A percentile compares a stretch with the other conserved stretches of the same genome.
Evolutionary conservation across 1,140 invertebrate species (phyloP).

Genomic region (Orius insidiosus): DNA sequence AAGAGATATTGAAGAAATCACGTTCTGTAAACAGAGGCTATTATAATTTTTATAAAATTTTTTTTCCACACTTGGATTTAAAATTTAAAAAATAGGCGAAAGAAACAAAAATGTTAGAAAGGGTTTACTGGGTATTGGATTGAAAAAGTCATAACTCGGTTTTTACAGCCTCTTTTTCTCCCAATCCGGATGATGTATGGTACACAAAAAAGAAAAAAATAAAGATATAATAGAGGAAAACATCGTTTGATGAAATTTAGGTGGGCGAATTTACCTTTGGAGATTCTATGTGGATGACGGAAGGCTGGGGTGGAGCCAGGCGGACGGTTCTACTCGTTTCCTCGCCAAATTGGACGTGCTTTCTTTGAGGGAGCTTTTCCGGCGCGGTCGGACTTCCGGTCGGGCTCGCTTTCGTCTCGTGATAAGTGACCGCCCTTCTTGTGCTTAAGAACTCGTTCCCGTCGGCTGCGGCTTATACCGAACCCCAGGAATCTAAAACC

Average conservation of each 20-base stretch:
- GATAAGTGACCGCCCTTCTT: slow-evolving; percentile 18
- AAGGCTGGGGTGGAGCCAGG: slow-evolving; percentile 2
- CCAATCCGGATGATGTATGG: no score
- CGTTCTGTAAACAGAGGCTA: no score
- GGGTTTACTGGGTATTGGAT: no score
- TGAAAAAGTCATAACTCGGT: no score
- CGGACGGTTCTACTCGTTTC: not conserved
- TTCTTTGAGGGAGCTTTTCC: slow-evolving; percentile 9
- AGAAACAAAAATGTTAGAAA: no score
- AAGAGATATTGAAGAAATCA: no score
- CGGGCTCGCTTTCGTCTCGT: slow-evolving; percentile 18
- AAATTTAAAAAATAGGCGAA: no score
- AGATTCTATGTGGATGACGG: slow-evolving; percentile 14
- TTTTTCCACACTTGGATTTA: no score
- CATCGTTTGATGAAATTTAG: not conserved
- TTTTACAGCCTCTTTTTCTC: no score
- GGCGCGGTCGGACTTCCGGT: slow-evolving; percentile 18
- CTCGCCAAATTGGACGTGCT: slow-evolving; percentile 21
- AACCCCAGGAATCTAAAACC: slow-evolving; percentile 18
- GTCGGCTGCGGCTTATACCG: slow-evolving; percentile 20
- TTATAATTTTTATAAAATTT: no score
- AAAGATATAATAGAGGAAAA: not conserved
- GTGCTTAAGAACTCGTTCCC: slow-evolving; percentile 21
- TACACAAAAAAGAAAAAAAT: no score
- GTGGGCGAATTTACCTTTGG: slow-evolving; percentile 4